Percentiles rank a stretch among this genome's conserved stretches.
These are phyloP conservation scores for Drosophila micromelanica DNA, from an alignment of 1,140 invertebrate genomes.

Conservation along the genomic window DNA sequence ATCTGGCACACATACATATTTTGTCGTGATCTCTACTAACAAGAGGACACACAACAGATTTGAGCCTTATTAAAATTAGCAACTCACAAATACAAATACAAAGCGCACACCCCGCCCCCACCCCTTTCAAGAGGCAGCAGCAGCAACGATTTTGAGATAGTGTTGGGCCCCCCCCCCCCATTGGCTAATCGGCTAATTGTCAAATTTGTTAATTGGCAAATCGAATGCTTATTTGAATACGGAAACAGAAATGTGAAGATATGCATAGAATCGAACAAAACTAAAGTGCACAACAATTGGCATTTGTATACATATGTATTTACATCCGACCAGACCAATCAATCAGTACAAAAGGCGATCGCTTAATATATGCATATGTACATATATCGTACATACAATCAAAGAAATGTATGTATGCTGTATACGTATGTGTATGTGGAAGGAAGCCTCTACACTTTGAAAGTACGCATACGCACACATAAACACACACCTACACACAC, in stretches of 20 bases:
- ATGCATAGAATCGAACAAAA: not conserved
- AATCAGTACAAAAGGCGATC: not conserved
- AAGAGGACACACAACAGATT: too few relatives aligned
- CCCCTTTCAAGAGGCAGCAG: not conserved
- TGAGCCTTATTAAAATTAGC: not conserved
- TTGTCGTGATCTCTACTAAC: not conserved
- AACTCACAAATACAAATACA: conserved; percentile 6
- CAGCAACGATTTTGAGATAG: conserved; percentile 2
- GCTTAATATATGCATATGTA: not conserved
- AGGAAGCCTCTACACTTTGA: conserved; percentile 1
- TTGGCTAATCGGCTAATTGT: not conserved
- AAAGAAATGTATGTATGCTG: not conserved
- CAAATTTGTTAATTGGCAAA: conserved; percentile 3
- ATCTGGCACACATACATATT: not conserved
- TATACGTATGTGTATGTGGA: not conserved
- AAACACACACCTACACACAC: conserved; percentile 8
- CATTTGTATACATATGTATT: conserved; percentile 26
- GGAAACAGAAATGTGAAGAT: not conserved
- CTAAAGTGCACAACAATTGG: conserved; percentile 6
- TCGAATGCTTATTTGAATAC: conserved; percentile 3
- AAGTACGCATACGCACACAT: not conserved
- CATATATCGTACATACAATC: not conserved
- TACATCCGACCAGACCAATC: not conserved
- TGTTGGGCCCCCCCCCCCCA: not conserved
- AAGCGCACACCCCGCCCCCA: conserved; percentile 4